phyloP scores from a whole-genome alignment of 1,140 invertebrate species.

The Calycopis cecrops region DNA sequence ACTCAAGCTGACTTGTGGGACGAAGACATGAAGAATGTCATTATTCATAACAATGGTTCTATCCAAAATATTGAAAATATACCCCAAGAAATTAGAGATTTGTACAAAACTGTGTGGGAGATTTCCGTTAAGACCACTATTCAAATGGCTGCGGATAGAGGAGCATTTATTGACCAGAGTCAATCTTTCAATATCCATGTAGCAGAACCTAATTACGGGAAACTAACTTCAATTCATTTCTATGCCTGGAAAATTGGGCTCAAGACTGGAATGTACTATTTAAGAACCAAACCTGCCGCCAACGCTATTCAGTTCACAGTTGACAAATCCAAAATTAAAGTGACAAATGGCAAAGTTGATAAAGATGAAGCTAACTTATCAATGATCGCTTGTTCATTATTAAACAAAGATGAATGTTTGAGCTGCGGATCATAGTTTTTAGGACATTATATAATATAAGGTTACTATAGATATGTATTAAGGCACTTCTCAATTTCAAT shows the following conservation, averaged over 20 bases:
- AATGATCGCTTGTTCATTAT: conserved; percentile 89
- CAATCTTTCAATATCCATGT: conserved; percentile 98
- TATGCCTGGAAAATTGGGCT: conserved; percentile 97
- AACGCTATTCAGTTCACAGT: conserved; percentile 98
- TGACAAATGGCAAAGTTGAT: conserved; percentile 46
- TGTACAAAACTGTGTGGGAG: conserved; percentile 99
- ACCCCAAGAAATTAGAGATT: conserved; percentile 90
- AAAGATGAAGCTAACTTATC: conserved; percentile 81
- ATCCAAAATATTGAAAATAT: conserved; percentile 94
- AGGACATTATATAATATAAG: neutral
- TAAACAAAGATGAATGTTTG: conserved; percentile 94
- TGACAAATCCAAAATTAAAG: conserved; percentile 87
- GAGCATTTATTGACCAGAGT: conserved; percentile 98
- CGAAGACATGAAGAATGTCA: conserved; percentile 96
- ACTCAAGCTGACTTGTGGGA: conserved; percentile 94
- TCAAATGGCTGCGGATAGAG: conserved; percentile 98
- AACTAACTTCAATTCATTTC: conserved; percentile 98
- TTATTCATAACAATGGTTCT: conserved; percentile 95
- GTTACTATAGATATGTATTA: neutral
- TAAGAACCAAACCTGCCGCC: conserved; percentile 96
- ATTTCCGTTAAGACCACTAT: conserved; percentile 95
- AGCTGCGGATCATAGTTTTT: conserved; percentile 82
- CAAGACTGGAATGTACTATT: conserved; percentile 99
- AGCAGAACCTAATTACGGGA: conserved; percentile 93
- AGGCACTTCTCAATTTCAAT: neutral